Conservation (phyloP, 2,113 vertebrate genomes). For the Phyllostomus hastatus region DNA sequence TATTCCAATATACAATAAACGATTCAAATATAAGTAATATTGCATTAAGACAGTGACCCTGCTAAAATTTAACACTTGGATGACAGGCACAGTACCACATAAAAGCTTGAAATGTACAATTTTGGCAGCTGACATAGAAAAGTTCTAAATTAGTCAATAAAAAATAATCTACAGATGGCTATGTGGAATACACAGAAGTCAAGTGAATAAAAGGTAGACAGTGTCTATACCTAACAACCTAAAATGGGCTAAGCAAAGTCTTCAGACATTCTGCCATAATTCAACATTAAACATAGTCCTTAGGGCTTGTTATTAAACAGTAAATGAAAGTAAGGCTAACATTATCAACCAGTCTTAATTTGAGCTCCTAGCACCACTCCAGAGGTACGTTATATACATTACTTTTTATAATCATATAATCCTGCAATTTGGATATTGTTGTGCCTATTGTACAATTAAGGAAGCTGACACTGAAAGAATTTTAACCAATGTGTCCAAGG, state of each 20-base stretch:
- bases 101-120: constrained; percentile 10
- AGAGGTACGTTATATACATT: background rate
- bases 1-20: background rate
- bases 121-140: constrained; percentile 1
- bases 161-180: constrained; percentile 29
- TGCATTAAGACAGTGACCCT: constrained; percentile 1
- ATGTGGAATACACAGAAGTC: constrained; percentile 28
- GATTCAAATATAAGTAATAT: background rate
- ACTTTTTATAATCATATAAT: constrained; percentile 13
- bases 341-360: background rate
- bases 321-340: background rate
- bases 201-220: constrained; percentile 19
- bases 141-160: constrained; percentile 37
- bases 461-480: background rate
- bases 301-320: background rate
- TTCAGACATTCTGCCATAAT: background rate
- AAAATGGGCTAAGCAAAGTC: background rate
- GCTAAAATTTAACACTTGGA: constrained; percentile 19
- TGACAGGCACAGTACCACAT: background rate
- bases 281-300: background rate
- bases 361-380: background rate
- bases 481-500: background rate
- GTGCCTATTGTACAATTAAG: background rate
- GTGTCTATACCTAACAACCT: constrained; percentile 20
- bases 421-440: background rate